Percentiles rank a stretch among this genome's conserved stretches.
Conservation (phyloP, 2,113 vertebrate genomes). For the Hyperopisus bebe region DNA sequence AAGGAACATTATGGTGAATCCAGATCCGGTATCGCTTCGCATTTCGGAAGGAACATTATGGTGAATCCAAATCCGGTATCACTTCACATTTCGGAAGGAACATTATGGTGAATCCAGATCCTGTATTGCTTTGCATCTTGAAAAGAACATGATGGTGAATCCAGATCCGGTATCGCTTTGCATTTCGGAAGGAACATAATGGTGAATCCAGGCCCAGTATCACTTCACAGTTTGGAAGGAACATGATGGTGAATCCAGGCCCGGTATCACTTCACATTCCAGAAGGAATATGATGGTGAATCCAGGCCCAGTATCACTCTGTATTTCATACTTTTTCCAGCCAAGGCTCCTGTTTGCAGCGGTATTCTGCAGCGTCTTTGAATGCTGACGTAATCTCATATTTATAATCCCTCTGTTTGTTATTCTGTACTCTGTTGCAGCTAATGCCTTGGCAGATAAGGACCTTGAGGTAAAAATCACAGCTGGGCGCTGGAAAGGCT, state of each 20-base stretch:
- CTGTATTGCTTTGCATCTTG: not conserved
- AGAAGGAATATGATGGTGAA: not conserved
- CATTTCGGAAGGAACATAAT: not conserved
- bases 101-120: not conserved
- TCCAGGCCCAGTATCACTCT: not conserved
- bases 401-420: constrained; percentile 51
- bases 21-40: not conserved
- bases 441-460: constrained; percentile 46
- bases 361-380: not conserved
- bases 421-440: constrained; percentile 44
- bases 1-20: no score
- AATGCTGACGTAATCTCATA: constrained; percentile 38
- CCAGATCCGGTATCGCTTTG: not conserved
- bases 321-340: not conserved
- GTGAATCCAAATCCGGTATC: not conserved
- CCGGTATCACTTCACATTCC: not conserved
- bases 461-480: constrained; percentile 41
- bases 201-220: not conserved
- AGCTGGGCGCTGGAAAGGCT: constrained; percentile 23
- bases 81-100: not conserved
- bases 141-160: not conserved
- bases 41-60: not conserved
- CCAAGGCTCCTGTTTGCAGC: not conserved
- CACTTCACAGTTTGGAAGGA: not conserved
- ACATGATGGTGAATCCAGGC: not conserved